These are phyloP conservation scores for Xanthia icteritia DNA, from an alignment of 2,888 invertebrate species.

Conservation along the genomic window DNA sequence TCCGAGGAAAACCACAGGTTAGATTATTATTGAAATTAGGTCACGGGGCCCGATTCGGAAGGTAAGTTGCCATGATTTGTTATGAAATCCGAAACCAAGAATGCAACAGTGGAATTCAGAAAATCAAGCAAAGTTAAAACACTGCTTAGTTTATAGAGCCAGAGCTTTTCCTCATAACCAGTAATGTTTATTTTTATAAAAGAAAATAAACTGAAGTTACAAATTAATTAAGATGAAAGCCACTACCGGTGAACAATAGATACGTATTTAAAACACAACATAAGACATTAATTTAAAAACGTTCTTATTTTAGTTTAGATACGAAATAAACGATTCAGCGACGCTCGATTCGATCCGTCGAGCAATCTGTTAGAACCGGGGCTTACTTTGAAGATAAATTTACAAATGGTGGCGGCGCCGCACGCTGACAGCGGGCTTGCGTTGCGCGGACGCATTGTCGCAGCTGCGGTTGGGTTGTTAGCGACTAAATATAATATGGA, in stretches of 20 bases:
- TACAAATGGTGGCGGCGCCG: constrained; percentile 83
- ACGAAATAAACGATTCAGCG: constrained; percentile 77
- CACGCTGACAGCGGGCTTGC: constrained; percentile 75
- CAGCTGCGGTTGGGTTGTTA: constrained; percentile 78
- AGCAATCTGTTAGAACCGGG: constrained; percentile 78
- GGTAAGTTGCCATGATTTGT: not conserved
- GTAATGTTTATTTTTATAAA: not conserved
- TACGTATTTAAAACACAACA: constrained; percentile 63
- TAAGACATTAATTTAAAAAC: constrained; percentile 78
- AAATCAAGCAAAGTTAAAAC: not conserved
- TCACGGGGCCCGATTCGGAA: not conserved
- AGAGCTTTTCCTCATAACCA: not conserved
- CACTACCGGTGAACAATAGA: constrained; percentile 62
- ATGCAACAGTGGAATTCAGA: not conserved
- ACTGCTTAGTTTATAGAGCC: not conserved
- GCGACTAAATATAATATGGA: constrained; percentile 71
- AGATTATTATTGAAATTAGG: not conserved
- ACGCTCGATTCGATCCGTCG: constrained; percentile 77
- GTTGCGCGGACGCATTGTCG: constrained; percentile 78
- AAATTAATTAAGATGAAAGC: constrained; percentile 55
- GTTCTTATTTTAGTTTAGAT: constrained; percentile 75
- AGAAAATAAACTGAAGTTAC: constrained; percentile 8
- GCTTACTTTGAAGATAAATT: constrained; percentile 86
- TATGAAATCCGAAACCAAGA: not conserved
- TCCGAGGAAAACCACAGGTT: not conserved